A percentile compares a stretch with the other conserved stretches of the same genome.
phyloP scores from a whole-genome alignment of 2,113 vertebrate genomes.

The Saguinus midas region DNA sequence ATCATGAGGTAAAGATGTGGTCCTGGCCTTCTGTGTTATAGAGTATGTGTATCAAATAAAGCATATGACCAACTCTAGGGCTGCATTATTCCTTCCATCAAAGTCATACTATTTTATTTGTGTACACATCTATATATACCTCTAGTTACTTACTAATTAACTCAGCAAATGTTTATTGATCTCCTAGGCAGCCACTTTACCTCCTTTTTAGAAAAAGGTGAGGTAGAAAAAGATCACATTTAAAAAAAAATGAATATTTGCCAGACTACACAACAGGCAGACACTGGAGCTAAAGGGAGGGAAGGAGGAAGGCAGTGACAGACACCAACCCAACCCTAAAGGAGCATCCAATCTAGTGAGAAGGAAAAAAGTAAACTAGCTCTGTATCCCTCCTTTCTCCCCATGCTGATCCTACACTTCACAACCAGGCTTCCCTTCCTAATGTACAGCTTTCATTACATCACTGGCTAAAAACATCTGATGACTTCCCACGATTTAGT shows the following conservation, averaged over 20 bases:
- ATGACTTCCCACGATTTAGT: conserved; percentile 1
- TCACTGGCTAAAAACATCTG: conserved; percentile 32
- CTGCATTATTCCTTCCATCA: conserved; percentile 40
- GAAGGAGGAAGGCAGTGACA: neutral
- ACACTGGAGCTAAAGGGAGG: neutral
- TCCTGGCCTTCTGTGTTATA: neutral
- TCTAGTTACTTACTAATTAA: conserved; percentile 23
- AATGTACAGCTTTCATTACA: conserved; percentile 7
- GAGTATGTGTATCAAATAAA: conserved; percentile 30
- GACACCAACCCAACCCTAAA: neutral
- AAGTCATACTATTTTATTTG: conserved; percentile 11
- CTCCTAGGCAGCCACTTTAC: neutral
- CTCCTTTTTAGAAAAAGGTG: conserved; percentile 2
- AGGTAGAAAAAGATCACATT: conserved; percentile 16
- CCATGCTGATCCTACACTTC: neutral
- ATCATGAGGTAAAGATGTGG: conserved; percentile 23
- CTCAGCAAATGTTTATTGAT: conserved; percentile 50
- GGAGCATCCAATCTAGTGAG: neutral
- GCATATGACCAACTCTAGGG: conserved; percentile 37
- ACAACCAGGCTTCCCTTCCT: neutral
- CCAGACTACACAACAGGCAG: conserved; percentile 15
- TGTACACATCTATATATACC: neutral
- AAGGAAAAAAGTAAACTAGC: neutral
- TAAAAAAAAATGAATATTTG: neutral
- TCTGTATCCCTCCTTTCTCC: neutral